Evolutionary conservation across 1,140 invertebrate genomes (phyloP).

Genomic region (Drosophila simulans): DNA sequence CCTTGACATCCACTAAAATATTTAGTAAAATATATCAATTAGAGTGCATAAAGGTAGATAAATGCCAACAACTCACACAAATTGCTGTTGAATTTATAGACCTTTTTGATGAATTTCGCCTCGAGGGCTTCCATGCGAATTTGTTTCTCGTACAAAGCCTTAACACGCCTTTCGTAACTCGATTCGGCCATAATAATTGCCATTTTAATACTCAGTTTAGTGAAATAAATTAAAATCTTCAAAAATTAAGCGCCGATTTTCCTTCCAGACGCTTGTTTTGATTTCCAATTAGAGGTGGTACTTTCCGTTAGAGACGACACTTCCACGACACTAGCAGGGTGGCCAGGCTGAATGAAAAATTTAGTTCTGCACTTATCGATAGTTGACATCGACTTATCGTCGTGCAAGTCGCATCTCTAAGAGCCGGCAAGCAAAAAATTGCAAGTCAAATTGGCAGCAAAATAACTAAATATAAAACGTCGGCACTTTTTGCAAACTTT

Average conservation of each 20-base stretch:
- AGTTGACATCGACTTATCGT: neutral
- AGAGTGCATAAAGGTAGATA: too few relatives aligned
- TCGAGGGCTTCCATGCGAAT: constrained; percentile 16
- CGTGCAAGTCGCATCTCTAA: constrained; percentile 2
- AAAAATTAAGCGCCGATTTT: constrained; percentile 40
- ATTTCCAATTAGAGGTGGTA: constrained; percentile 29
- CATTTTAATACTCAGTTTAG: constrained; percentile 9
- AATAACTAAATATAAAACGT: neutral
- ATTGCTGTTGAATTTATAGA: constrained; percentile 29
- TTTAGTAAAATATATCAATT: neutral
- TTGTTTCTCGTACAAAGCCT: constrained; percentile 35
- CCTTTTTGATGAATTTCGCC: constrained; percentile 24
- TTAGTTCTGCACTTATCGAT: neutral
- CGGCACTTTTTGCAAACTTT: constrained; percentile 8
- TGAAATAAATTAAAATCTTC: constrained; percentile 7
- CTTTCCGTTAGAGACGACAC: constrained; percentile 6
- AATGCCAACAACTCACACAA: constrained; percentile 19
- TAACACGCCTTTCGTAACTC: constrained; percentile 25
- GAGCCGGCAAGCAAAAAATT: constrained; percentile 56
- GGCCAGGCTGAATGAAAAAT: constrained; percentile 20
- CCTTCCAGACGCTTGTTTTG: constrained; percentile 33
- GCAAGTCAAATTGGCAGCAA: constrained; percentile 28
- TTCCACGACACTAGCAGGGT: neutral
- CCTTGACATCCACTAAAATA: constrained; percentile 17
- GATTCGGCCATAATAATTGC: neutral